Base-by-base conservation (phyloP, 2,113 vertebrate species). In the Gymnogyps californianus region DNA sequence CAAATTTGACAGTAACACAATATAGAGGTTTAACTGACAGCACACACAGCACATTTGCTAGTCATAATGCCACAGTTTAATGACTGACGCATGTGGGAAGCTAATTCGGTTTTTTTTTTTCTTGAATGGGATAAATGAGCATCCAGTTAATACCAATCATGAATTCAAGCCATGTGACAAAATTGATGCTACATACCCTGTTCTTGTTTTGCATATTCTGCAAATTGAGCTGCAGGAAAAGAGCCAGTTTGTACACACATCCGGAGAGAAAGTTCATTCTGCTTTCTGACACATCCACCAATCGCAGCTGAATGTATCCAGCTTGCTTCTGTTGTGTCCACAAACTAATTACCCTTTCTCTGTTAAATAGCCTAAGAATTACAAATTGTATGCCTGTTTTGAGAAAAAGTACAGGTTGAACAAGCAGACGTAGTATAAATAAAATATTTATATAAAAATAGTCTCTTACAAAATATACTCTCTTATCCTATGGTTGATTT, bases 361-460 rank as follows among this genome's bases (percentile, higher is more conserved):
- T 96, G 77, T 97, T 96, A 97, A 97, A 97, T 91, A 97, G 92
- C 89, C 96, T 93, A 96, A 95, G 71, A 97, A 95, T 96, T 96
- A 98, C 95, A 98, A 95, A 95, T 90, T 77, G 93, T 96, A 97
- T 92, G 95, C 88, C 89, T 96, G 96, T 91, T 94, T 95, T 96
- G 95, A 97, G 97, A 96, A 98, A 98, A 96, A 96, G 93, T 93
- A 98, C 94, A 97, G 96, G 97, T 98, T 96, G 94, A 93, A 98
- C 96, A 98, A 98, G 98, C 96, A 98, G 97, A 98, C 97, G 64
- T 97, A 93, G 98, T 99, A 99, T 99, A 99, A 99, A 99, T 99
- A 99, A 99, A 98, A 99, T 97, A 98, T 98, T 98, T 98, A 99
- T 99, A 99, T 98, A 99, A 99, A 99, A 99, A 99, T 99, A 99